Conservation (phyloP, 2,113 vertebrate genomes). For the Mellivora capensis region DNA sequence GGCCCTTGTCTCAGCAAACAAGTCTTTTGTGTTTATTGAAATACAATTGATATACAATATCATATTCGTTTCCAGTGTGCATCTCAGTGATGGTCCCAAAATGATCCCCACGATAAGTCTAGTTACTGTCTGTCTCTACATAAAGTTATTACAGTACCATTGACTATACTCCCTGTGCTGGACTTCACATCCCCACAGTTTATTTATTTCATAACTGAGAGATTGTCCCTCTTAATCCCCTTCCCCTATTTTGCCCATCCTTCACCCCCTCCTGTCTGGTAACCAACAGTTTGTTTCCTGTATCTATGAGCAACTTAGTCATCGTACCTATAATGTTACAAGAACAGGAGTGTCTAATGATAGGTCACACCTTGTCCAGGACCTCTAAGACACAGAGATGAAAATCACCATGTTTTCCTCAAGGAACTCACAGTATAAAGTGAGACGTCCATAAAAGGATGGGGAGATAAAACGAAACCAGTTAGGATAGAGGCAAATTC, state of each 20-base stretch:
- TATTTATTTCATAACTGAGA: not conserved
- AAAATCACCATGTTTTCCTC: not conserved
- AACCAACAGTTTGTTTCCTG: not conserved
- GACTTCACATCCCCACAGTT: not conserved
- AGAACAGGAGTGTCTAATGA: not conserved
- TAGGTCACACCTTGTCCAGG: not conserved
- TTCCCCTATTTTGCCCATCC: not conserved
- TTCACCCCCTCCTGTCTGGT: not conserved
- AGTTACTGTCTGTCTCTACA: not conserved
- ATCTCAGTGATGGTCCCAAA: not conserved
- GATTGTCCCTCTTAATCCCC: not conserved
- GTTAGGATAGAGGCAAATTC: not conserved
- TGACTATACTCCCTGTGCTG: not conserved
- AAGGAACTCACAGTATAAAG: not conserved
- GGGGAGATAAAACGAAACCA: not conserved
- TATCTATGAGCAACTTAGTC: not conserved
- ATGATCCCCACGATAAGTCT: not conserved
- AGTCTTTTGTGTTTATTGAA: not conserved
- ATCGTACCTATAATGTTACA: not conserved
- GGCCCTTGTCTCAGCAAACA: not conserved
- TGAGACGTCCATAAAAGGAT: not conserved
- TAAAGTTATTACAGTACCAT: not conserved
- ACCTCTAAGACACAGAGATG: not conserved
- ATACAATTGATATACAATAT: not conserved
- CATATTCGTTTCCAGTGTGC: not conserved